Base-by-base conservation (phyloP, 2,113 vertebrate species). In the Puma concolor region DNA sequence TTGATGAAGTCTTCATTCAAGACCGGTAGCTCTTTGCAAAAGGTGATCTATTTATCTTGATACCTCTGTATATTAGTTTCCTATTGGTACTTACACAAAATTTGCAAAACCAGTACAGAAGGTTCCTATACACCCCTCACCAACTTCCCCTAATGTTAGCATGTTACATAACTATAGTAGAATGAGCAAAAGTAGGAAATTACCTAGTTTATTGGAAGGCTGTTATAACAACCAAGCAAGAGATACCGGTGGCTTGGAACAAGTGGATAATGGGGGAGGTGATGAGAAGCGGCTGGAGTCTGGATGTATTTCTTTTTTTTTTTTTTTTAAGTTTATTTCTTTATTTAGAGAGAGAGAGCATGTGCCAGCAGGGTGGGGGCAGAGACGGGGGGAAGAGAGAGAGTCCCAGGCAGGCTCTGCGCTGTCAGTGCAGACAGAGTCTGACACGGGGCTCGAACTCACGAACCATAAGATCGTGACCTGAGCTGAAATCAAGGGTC, bases 181-280 rank as follows among this genome's bases (percentile, higher is more conserved):
- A 88, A 83, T 95, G n/a, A 82, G 79, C 71, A 67, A 54, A 93
- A 72, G 29, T 71, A 79, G 80, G 74, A 87, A 92, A 94, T 94
- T 54, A 81, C 25, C 41, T 95, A 60, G 38, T 93, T 94, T 96
- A 88, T 88, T 69, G 87, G 64, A 93, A 96, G 69, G 9, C 76
- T 80, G 31, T 92, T 88, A 64, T 79, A 88, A 57, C 54, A 93
- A 33, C 36, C n/a, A 86, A 36, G 52, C 48, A 90, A 85, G 72
- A 88, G 84, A 92, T 29, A 44, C 60, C 88, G 19, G 38, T 25
- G 50, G 44, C 48, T 67, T 74, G 57, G 82, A 50, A 21, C 82
- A 71, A 67, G 38, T 63, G 23, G 54, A 4, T 91, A 66, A 69
- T 25, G 71, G 25, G 54, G 54, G 63, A 86, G 50, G 25, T 44